A percentile compares a stretch with the other conserved stretches of the same genome.
Conservation (phyloP, 2,888 invertebrate genomes). For the Molorchus minor region DNA sequence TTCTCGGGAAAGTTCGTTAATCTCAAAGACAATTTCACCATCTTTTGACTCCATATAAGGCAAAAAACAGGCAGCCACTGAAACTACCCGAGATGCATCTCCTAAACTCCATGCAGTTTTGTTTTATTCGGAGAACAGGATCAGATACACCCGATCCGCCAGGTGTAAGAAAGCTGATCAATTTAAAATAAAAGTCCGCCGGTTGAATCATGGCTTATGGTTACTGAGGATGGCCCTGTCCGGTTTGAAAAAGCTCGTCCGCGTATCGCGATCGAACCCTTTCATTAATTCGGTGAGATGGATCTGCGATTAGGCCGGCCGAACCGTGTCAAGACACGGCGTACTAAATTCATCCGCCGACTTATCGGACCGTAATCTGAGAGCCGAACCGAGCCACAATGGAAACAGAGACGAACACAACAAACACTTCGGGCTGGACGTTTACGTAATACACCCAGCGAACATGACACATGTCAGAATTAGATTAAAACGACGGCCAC, state of each 20-base stretch:
- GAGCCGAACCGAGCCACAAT: constrained; percentile 28
- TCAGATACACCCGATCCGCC: constrained; percentile 16
- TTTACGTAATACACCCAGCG: constrained; percentile 37
- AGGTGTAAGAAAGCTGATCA: constrained; percentile 24
- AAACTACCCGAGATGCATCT: background rate
- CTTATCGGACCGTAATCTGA: constrained; percentile 43
- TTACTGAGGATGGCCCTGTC: constrained; percentile 21
- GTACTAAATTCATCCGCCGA: constrained; percentile 31
- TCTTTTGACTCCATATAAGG: background rate
- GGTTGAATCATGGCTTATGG: constrained; percentile 26
- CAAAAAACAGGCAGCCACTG: background rate
- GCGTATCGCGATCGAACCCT: constrained; percentile 51
- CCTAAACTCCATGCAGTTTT: background rate
- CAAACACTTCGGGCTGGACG: constrained; percentile 20
- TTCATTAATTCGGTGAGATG: constrained; percentile 57
- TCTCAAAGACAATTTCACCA: background rate
- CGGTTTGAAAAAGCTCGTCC: constrained; percentile 24
- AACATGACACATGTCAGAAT: constrained; percentile 61
- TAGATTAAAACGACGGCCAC: constrained; percentile 58
- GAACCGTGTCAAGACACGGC: constrained; percentile 54
- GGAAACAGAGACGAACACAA: constrained; percentile 19
- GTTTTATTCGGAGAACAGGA: background rate
- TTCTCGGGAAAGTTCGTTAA: too few relatives aligned
- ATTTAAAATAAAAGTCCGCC: constrained; percentile 20
- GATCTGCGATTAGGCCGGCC: constrained; percentile 54